Evolutionary conservation across 2,888 invertebrate species (phyloP).

Genomic region (Eueremaeus valkanovi): DNA sequence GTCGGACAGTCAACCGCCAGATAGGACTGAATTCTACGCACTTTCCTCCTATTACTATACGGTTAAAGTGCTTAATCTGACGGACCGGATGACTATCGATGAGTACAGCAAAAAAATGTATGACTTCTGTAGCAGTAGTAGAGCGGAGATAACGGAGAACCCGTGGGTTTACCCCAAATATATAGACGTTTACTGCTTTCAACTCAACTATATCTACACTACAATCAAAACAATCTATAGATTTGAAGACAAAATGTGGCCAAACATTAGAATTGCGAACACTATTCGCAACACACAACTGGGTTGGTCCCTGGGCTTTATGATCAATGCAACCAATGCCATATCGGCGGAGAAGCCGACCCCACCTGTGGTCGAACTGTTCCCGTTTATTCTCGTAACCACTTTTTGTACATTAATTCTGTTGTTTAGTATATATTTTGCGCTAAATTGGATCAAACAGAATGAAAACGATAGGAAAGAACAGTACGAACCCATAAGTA

Average conservation of each 20-base stretch:
- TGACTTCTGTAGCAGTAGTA: slow-evolving; percentile 37
- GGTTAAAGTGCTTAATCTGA: slow-evolving; percentile 19
- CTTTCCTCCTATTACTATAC: slow-evolving; percentile 55
- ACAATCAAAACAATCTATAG: slow-evolving; percentile 40
- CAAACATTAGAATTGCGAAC: slow-evolving; percentile 35
- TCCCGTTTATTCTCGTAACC: slow-evolving; percentile 15
- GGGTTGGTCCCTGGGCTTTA: slow-evolving; percentile 57
- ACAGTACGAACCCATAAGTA: slow-evolving; percentile 19
- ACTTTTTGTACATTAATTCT: slow-evolving; percentile 20
- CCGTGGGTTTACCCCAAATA: slow-evolving; percentile 40
- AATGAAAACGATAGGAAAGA: not conserved
- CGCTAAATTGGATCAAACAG: not conserved
- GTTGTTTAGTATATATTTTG: slow-evolving; percentile 27
- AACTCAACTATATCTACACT: slow-evolving; percentile 36
- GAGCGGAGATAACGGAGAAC: slow-evolving; percentile 5
- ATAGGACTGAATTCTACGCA: slow-evolving; percentile 51
- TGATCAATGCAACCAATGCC: slow-evolving; percentile 54
- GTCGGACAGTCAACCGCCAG: slow-evolving; percentile 40
- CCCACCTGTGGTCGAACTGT: slow-evolving; percentile 41
- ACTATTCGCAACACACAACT: slow-evolving; percentile 52
- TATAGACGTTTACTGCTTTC: slow-evolving; percentile 38
- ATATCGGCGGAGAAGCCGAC: slow-evolving; percentile 50
- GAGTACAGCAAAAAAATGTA: slow-evolving; percentile 10
- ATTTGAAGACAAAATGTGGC: slow-evolving; percentile 40
- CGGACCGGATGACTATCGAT: not conserved